These are phyloP conservation scores for Chloebia gouldiae DNA, from an alignment of 2,113 vertebrate genomes.

Conservation along the genomic window DNA sequence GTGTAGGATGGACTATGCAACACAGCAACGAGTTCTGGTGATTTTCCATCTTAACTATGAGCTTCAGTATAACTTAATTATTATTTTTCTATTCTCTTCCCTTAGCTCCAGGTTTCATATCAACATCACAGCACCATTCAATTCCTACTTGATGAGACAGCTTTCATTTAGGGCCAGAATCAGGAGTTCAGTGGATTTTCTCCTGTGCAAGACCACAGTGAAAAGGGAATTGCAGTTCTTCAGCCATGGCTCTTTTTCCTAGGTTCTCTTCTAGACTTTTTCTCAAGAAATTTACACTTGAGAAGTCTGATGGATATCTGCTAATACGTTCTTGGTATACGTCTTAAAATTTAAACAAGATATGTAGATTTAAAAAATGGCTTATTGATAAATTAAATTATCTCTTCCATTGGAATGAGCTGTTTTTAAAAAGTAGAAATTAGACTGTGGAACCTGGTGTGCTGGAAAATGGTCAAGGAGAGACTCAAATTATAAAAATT, in stretches of 20 bases:
- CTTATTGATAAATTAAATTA: background rate
- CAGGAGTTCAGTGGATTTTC: background rate
- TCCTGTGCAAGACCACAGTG: background rate
- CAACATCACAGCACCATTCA: background rate
- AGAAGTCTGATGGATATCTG: background rate
- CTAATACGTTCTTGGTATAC: rapidly evolving
- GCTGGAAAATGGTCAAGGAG: background rate
- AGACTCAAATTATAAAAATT: background rate
- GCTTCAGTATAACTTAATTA: background rate
- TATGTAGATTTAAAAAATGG: rapidly evolving
- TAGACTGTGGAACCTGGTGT: background rate
- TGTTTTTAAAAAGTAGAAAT: background rate
- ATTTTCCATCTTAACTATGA: background rate
- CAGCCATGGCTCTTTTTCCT: background rate
- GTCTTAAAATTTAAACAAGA: background rate
- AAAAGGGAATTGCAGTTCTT: background rate
- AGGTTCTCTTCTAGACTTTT: background rate
- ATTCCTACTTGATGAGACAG: background rate
- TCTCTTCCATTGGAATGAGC: background rate
- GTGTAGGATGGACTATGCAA: background rate
- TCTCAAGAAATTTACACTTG: background rate
- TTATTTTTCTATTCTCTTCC: background rate
- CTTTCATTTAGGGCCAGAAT: background rate
- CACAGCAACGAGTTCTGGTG: background rate
- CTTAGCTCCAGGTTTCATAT: background rate